Evolutionary conservation across 2,888 invertebrate genomes (phyloP), one percentile per base, ranked within the genome.

Genomic region (Thecocarcelia acutangulata): DNA sequence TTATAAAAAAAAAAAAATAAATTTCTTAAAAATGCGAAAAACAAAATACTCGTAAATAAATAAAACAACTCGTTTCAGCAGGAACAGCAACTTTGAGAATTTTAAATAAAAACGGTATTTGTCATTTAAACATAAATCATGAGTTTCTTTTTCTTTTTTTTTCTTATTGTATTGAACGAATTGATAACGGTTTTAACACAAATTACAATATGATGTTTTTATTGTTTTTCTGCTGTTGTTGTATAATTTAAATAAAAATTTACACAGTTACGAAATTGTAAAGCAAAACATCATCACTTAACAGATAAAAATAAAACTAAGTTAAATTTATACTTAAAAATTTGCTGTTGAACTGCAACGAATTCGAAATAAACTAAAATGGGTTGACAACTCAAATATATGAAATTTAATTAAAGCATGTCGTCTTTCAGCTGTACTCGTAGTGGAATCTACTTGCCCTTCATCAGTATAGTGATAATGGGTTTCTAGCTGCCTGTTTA

Each of bases 91-190:
- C 15, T n/a, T 21, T 13, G 44, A 61, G 44, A 52, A 59, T 42
- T 50, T 63, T 44, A 19, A 66, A 75, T 72, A 72, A 64, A 72
- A 72, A 81, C 44, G 11, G 64, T 56, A 75, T 72, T 81, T 81
- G 76, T 76, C 80, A 73, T 76, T 48, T 68, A 63, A 72, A 76
- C 64, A 81, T 76, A 76, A 81, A 76, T 72, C 72, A 66, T 68
- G 12, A 52, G 37, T 17, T 1, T 33, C 33, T 33, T 33, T 58
- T 50, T 33, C 15, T 6, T 28, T 19, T n/a, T 28, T 9, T 48
- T 56, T 77, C 58, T 24, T 28, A 21, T 48, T 17, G n/a, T 15
- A 33, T 48, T 17, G n/a, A 15, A 44, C 48, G 59, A 59, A 81
- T 72, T 72, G 6, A 50, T 81, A 81, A 81, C 80, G 80, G 76